Percentiles rank a stretch among this genome's conserved stretches.
These are phyloP conservation scores for Perccottus glenii DNA, from an alignment of 2,113 vertebrate genomes.

Conservation along the genomic window DNA sequence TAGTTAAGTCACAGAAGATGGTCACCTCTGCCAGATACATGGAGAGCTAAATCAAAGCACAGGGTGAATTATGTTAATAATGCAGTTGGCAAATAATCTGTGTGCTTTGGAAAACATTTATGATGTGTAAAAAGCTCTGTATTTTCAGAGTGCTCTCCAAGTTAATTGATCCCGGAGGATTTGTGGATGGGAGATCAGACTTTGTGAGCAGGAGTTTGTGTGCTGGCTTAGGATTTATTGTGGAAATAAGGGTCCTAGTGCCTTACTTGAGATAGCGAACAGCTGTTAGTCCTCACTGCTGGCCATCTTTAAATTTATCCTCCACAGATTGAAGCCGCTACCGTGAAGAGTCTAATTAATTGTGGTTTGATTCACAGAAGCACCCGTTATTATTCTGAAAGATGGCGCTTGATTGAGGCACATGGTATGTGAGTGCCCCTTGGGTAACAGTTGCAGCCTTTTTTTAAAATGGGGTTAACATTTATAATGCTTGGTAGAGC, in stretches of 20 bases:
- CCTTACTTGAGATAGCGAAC: conserved; percentile 11
- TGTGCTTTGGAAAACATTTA: conserved; percentile 11
- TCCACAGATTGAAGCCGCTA: conserved; percentile 11
- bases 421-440: not conserved
- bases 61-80: conserved; percentile 31
- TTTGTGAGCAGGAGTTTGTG: not conserved
- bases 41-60: conserved; percentile 36
- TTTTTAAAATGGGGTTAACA: not conserved
- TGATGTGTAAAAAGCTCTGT: conserved; percentile 9
- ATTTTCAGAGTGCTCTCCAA: not conserved
- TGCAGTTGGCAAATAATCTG: not conserved
- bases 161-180: conserved; percentile 46
- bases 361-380: conserved; percentile 19
- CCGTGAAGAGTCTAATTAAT: conserved; percentile 27
- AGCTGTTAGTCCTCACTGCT: conserved; percentile 19
- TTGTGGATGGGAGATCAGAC: conserved; percentile 22
- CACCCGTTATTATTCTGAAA: conserved; percentile 3
- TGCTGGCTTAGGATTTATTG: conserved; percentile 22
- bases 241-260: conserved; percentile 27
- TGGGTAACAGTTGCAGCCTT: not conserved
- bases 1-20: conserved; percentile 33
- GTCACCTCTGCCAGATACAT: conserved; percentile 29
- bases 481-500: conserved; percentile 19
- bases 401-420: conserved; percentile 4
- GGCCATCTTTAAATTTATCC: conserved; percentile 20